Evolutionary conservation across 2,888 invertebrate species (phyloP).

Genomic region (Ichneumoninae sp.): DNA sequence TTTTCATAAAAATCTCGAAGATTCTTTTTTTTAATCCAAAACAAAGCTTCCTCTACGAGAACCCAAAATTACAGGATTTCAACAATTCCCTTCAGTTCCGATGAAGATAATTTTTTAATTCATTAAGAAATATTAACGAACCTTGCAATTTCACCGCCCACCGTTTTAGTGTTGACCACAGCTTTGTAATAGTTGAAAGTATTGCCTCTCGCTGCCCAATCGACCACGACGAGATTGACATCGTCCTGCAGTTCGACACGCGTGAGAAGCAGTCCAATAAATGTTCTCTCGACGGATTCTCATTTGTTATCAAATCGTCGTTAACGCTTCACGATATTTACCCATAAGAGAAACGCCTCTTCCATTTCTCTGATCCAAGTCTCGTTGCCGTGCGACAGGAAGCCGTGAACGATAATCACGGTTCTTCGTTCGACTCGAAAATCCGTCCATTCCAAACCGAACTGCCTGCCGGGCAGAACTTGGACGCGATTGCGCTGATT

Average conservation of each 20-base stretch:
- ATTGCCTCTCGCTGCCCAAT: constrained; percentile 88
- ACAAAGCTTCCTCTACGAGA: too few relatives aligned
- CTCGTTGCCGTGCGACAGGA: constrained; percentile 87
- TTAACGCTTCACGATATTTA: constrained; percentile 74
- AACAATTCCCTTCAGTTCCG: background rate
- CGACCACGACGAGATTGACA: constrained; percentile 88
- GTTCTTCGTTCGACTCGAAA: constrained; percentile 86
- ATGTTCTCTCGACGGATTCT: too few relatives aligned
- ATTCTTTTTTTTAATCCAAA: too few relatives aligned
- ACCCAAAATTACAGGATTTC: too few relatives aligned
- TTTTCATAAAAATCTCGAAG: too few relatives aligned
- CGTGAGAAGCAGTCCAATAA: background rate
- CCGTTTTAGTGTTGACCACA: constrained; percentile 86
- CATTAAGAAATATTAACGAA: constrained; percentile 72
- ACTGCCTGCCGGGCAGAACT: constrained; percentile 84
- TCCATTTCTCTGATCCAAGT: constrained; percentile 88
- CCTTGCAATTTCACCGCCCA: constrained; percentile 86
- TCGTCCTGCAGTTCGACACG: constrained; percentile 84
- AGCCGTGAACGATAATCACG: constrained; percentile 88
- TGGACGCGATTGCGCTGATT: constrained; percentile 83
- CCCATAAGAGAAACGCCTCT: constrained; percentile 86
- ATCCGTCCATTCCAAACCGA: constrained; percentile 87
- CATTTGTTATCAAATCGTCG: background rate
- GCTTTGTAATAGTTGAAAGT: constrained; percentile 88
- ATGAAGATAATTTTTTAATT: background rate